Evolutionary conservation across 2,113 vertebrate species (phyloP), one percentile per base, ranked within the genome.

Genomic region (Cryptoleucopteryx plumbea): DNA sequence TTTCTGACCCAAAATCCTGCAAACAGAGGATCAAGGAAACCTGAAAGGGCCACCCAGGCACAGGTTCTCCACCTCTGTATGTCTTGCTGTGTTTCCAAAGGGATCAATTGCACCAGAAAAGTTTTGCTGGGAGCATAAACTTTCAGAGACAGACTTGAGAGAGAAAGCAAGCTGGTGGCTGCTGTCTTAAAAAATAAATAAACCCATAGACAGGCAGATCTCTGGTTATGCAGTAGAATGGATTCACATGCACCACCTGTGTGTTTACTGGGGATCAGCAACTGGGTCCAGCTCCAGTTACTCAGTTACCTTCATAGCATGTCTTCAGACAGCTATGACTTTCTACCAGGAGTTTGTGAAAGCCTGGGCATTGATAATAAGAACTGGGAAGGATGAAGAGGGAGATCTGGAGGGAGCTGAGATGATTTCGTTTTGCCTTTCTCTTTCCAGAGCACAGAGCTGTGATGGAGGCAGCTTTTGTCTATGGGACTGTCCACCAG

Each of bases 401-500:
- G 66, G 59, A 66, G 47, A 20, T 53, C 17, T 48, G 75, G 42
- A 73, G 42, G 47, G 42, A 50, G 2, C 42, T 52, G 52, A 59
- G 36, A 15, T 85, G 40, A 82, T 13, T n/a, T 68, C 2, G 3
- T 27, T 26, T 72, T 70, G 12, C 56, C 16, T 83, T 84, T 90
- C 26, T 81, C 82, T 93, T 71, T 82, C 4, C 86, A 99, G 99
- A 99, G 93, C 99, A 99, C 97, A 98, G 99, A 94, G 99, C 99
- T 0, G 97, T 99, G 91, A 99, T 99, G 99, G 99, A 99, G 98
- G 98, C 98, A 1, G 99, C 99, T 8, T 99, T 99, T 82, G 99
- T 99, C 59, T 99, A 99, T 21, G 99, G 99, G 50, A 98, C 98
- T 67, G 98, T 97, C 32, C 98, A 99, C 91, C 99, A 99, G 94